A percentile compares a stretch with the other conserved stretches of the same genome.
These are phyloP conservation scores for Galemys pyrenaicus DNA, from an alignment of 2,113 vertebrate genomes.

Conservation along the genomic window DNA sequence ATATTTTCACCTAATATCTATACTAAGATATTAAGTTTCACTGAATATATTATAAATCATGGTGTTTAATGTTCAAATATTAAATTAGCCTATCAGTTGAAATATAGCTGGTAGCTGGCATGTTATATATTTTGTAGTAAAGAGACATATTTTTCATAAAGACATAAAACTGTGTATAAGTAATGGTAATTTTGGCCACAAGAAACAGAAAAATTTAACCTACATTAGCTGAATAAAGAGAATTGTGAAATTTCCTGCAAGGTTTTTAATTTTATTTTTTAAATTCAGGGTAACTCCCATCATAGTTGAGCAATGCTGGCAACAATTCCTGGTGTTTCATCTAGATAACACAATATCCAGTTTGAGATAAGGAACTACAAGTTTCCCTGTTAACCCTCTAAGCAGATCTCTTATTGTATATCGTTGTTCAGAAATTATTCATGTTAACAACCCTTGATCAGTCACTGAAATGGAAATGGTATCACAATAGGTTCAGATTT, in stretches of 20 bases:
- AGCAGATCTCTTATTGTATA: not conserved
- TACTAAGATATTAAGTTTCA: conserved; percentile 69
- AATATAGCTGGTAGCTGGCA: conserved; percentile 17
- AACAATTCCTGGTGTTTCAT: not conserved
- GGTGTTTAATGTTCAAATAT: conserved; percentile 51
- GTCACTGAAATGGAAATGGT: not conserved
- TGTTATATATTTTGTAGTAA: conserved; percentile 42
- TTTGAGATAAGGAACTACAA: accelerated
- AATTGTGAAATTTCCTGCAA: not conserved
- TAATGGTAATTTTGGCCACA: not conserved
- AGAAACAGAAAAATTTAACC: not conserved
- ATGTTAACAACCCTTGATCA: not conserved
- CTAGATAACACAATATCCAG: not conserved
- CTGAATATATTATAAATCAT: conserved; percentile 49
- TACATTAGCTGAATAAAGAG: not conserved
- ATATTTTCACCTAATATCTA: too few species aligned
- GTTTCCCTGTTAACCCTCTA: not conserved
- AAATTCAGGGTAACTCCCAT: not conserved
- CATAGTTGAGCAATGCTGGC: not conserved
- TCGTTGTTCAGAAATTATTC: not conserved
- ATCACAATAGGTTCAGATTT: not conserved
- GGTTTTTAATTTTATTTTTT: too few species aligned
- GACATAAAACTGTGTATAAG: not conserved
- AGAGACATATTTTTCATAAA: not conserved
- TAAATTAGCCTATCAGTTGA: conserved; percentile 57